Percentiles rank a stretch among this genome's conserved stretches.
Conservation (phyloP, 2,797 vertebrate species). For the Notolepis coatsorum region DNA sequence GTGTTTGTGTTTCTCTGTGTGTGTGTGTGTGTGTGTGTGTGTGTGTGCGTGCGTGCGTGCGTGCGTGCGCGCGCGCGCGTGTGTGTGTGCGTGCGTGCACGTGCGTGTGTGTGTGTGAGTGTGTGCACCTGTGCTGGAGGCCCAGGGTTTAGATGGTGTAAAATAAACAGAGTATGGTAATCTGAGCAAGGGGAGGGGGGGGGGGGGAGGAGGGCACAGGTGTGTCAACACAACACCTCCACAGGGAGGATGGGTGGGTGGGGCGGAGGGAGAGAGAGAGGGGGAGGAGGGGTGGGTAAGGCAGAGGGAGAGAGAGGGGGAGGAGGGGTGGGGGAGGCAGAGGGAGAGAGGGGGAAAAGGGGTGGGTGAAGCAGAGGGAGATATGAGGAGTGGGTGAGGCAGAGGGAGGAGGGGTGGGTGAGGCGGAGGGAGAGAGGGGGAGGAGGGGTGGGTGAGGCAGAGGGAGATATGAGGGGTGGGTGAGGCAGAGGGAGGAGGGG, state of each 20-base stretch:
- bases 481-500: too few species aligned
- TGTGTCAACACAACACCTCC: slow-evolving; percentile 15
- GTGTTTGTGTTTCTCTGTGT: too few species aligned
- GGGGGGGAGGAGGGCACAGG: slow-evolving; percentile 2
- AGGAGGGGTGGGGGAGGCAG: too few species aligned
- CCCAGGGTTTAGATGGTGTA: slow-evolving; percentile 18
- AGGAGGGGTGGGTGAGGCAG: neutral
- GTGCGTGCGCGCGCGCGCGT: too few species aligned
- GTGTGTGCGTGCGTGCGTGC: too few species aligned
- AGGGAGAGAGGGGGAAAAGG: neutral
- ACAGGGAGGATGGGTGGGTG: neutral
- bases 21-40: too few species aligned
- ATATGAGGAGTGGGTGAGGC: neutral
- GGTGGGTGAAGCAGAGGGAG: neutral
- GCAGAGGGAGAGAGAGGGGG: too few species aligned
- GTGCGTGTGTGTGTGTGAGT: neutral
- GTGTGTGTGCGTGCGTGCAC: neutral
- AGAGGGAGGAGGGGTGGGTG: too few species aligned
- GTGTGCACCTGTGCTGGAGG: neutral
- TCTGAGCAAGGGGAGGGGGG: neutral
- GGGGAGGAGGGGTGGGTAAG: too few species aligned
- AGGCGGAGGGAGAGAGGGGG: neutral
- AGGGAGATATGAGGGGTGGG: too few species aligned
- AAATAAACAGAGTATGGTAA: slow-evolving; percentile 21
- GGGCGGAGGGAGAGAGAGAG: neutral